Base-by-base conservation (phyloP, 53 echinoderm and acorn worm genomes). In the Temnopleurus reevesii region DNA sequence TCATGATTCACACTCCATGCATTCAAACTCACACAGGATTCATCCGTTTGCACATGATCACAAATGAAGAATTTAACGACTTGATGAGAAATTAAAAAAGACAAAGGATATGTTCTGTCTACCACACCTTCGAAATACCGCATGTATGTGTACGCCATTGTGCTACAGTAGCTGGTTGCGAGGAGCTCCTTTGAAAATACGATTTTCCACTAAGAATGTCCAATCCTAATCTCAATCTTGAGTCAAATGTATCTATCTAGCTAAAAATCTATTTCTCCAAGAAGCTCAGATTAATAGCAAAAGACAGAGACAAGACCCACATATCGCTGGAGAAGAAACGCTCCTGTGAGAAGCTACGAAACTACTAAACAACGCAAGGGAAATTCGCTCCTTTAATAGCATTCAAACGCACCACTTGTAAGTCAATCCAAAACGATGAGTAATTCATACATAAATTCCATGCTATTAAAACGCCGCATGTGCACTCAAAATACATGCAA, bases 381-480 rank as follows among this genome's bases (percentile, higher is more conserved):
- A 28, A 83, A 26, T 27, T 55, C 56, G 24, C 83, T 35, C 53
- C 54, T 53, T 55, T 83, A 83, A 55, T 83, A 83, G 83, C 38
- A 31, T 36, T 35, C 38, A 47, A 79, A 79, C 79, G 30, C 54
- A 55, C 83, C 23, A 83, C 83, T 83, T 83, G 83, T 55, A 55
- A 83, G 83, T 83, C 83, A 83, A 83, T 83, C 36, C 83, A 53
- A 83, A 83, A 55, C 83, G 88, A 87, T 87, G 88, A 87, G 88
- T 87, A 87, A 87, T 87, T 87, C 88, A 87, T 87, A 87, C 88
- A 87, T 87, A 87, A 66, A 87, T 87, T 64, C 88, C 64, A 66
- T 66, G 51, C 65, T 64, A 34, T 66, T 87, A 31, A 46, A 59
- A 83, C 17, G 23, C 57, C 55, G 36, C 57, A 55, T 83, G 55